These are phyloP conservation scores for Martes flavigula DNA, from an alignment of 2,797 vertebrate genomes.

Conservation along the genomic window DNA sequence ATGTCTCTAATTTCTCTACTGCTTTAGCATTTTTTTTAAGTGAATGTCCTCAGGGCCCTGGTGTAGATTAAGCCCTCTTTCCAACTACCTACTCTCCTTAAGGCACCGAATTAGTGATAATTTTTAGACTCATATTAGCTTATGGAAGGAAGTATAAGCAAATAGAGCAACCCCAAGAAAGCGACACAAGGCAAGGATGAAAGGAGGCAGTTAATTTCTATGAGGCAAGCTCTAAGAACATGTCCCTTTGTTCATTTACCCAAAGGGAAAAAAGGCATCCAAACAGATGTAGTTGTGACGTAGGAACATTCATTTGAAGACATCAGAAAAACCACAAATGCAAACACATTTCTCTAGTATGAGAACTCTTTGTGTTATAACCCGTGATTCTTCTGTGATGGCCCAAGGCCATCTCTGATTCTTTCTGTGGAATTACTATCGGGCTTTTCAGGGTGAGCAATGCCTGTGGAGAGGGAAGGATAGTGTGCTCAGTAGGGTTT, in stretches of 20 bases:
- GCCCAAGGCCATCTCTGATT: background rate
- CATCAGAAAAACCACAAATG: slow-evolving; percentile 68
- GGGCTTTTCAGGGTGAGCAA: background rate
- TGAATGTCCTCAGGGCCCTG: background rate
- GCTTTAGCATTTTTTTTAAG: background rate
- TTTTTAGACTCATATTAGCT: slow-evolving; percentile 49
- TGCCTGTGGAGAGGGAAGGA: background rate
- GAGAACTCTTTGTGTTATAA: slow-evolving; percentile 15
- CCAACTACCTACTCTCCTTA: background rate
- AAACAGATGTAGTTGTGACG: slow-evolving; percentile 67
- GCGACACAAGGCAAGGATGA: background rate
- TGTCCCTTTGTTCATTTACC: slow-evolving; percentile 56
- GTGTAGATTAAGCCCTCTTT: background rate
- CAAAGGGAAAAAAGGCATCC: slow-evolving; percentile 38
- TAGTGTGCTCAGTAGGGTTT: background rate
- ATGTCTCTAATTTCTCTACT: background rate
- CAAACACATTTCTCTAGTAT: slow-evolving; percentile 65
- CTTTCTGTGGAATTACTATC: slow-evolving; percentile 1
- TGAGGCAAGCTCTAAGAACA: slow-evolving; percentile 47
- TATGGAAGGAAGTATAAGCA: slow-evolving; percentile 7
- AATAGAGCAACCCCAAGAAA: slow-evolving; percentile 24
- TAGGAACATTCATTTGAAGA: slow-evolving; percentile 58
- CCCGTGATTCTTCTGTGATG: background rate
- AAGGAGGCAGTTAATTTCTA: slow-evolving; percentile 40
- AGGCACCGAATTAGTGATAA: background rate